Percentiles rank a stretch among this genome's conserved stretches.
phyloP scores from a whole-genome alignment of 2,113 vertebrate species.

The Rana temporaria region DNA sequence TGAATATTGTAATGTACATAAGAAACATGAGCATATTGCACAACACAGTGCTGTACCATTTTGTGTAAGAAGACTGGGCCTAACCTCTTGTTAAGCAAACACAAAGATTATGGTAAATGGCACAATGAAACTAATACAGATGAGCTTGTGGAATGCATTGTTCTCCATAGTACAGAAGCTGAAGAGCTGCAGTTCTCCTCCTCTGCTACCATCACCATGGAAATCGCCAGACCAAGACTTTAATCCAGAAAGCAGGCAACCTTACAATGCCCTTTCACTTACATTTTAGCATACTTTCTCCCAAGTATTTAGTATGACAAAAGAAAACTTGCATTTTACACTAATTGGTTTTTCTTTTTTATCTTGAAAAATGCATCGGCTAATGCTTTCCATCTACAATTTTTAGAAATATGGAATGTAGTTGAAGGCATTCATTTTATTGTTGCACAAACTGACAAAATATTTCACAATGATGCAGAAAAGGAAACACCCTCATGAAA shows the following conservation, averaged over 20 bases:
- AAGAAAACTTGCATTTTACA: not conserved
- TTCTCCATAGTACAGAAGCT: constrained; percentile 32
- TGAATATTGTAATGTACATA: too few species aligned
- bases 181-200: constrained; percentile 32
- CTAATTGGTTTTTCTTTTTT: not conserved
- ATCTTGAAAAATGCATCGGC: not conserved
- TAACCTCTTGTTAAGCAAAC: constrained; percentile 27
- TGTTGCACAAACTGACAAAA: not conserved
- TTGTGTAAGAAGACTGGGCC: constrained; percentile 8
- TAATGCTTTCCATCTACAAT: not conserved
- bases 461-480: constrained; percentile 11
- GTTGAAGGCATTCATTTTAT: not conserved
- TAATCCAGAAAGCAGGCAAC: constrained; percentile 40
- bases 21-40: too few species aligned
- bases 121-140: constrained; percentile 18
- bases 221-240: constrained; percentile 45
- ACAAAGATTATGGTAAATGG: constrained; percentile 23
- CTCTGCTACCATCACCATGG: constrained; percentile 48
- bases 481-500: not conserved
- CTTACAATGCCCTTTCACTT: constrained; percentile 53
- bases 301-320: constrained; percentile 31
- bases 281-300: constrained; percentile 29
- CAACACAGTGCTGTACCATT: not conserved
- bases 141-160: constrained; percentile 55
- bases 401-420: not conserved